Percentiles rank a stretch among this genome's conserved stretches.
Evolutionary conservation across 2,797 vertebrate species (phyloP).

Genomic region (Avahi laniger): DNA sequence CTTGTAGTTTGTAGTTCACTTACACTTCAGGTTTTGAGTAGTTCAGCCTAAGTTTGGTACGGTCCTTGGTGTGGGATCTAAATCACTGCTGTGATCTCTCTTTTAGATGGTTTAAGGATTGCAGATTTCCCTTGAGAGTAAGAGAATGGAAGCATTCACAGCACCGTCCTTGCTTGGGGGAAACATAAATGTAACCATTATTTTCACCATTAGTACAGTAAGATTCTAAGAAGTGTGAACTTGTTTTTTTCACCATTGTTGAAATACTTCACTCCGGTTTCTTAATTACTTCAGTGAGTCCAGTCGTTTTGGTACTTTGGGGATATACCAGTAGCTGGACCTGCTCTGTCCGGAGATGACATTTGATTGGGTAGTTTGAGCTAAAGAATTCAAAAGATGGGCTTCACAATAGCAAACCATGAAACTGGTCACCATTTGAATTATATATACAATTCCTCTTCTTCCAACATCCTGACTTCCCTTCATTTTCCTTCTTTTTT

Average conservation of each 20-base stretch:
- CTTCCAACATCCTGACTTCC: not conserved
- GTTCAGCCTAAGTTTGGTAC: constrained; percentile 31
- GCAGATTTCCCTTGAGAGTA: constrained; percentile 69
- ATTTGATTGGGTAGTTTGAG: constrained; percentile 28
- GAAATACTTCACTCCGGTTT: constrained; percentile 49
- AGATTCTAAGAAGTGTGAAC: constrained; percentile 67
- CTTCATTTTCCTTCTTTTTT: not conserved
- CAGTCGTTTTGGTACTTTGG: not conserved
- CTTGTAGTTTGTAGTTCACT: constrained; percentile 64
- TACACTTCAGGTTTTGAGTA: constrained; percentile 67
- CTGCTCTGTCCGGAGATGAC: constrained; percentile 58
- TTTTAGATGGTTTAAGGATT: constrained; percentile 64
- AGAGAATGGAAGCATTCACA: constrained; percentile 45
- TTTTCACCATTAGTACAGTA: constrained; percentile 40
- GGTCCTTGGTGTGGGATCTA: constrained; percentile 43
- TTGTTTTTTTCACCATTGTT: constrained; percentile 35
- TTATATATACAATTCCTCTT: not conserved
- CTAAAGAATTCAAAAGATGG: not conserved
- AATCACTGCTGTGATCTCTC: constrained; percentile 32
- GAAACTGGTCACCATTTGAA: not conserved
- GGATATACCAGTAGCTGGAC: constrained; percentile 26
- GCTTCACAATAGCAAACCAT: not conserved
- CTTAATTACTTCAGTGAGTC: constrained; percentile 24
- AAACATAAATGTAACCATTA: constrained; percentile 25
- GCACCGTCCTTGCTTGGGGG: constrained; percentile 44